Percentiles rank a stretch among this genome's conserved stretches.
phyloP scores from a whole-genome alignment of 2,888 invertebrate species.

The Spicauda simplicius region DNA sequence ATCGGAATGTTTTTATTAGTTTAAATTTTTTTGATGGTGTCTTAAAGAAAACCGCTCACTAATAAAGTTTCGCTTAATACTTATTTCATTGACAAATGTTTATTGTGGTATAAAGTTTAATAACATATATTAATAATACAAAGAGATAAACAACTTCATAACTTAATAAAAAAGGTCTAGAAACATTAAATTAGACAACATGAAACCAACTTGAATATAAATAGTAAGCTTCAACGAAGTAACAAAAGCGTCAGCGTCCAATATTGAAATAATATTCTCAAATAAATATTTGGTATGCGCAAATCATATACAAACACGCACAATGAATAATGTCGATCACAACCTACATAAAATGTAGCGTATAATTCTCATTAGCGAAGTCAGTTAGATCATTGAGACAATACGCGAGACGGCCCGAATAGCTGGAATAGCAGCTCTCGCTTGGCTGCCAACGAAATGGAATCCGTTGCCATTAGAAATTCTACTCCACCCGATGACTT shows the following conservation, averaged over 20 bases:
- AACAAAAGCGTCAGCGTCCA: no score
- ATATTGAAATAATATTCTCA: background rate
- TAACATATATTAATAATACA: no score
- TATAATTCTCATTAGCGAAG: slow-evolving; percentile 41
- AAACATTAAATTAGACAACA: no score
- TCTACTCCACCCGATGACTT: slow-evolving; percentile 76
- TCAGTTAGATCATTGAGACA: slow-evolving; percentile 46
- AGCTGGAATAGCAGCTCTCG: slow-evolving; percentile 72
- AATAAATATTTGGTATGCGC: background rate
- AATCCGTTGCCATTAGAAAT: slow-evolving; percentile 80
- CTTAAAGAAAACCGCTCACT: no score
- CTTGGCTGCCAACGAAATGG: slow-evolving; percentile 80
- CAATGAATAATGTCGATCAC: slow-evolving; percentile 1
- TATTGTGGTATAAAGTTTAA: no score
- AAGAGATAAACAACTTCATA: no score
- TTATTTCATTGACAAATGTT: no score
- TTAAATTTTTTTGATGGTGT: no score
- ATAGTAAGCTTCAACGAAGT: no score
- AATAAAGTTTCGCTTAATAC: no score
- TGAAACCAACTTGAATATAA: no score
- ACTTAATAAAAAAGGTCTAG: no score
- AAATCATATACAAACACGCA: background rate
- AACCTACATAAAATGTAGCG: slow-evolving; percentile 8
- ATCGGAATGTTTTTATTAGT: background rate
- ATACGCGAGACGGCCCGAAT: slow-evolving; percentile 63